These are phyloP conservation scores for Seriola quinqueradiata DNA, from an alignment of 2,113 vertebrate genomes.

Conservation along the genomic window DNA sequence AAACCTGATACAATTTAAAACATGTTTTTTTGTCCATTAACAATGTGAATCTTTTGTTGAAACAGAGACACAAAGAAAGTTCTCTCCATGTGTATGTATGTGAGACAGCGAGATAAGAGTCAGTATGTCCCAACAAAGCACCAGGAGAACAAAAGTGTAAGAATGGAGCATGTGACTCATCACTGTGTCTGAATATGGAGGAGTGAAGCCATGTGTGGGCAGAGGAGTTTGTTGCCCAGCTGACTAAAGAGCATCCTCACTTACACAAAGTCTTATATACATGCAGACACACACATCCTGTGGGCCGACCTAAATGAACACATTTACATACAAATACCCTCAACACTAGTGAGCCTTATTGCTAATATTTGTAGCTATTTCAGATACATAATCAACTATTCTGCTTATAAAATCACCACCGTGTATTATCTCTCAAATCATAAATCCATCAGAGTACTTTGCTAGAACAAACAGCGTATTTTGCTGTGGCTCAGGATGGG, in stretches of 20 bases:
- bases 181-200: constrained; percentile 79
- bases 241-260: constrained; percentile 75
- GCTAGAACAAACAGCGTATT: too few relatives aligned
- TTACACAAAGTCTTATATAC: constrained; percentile 60
- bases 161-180: constrained; percentile 86
- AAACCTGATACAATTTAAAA: constrained; percentile 30
- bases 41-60: not conserved
- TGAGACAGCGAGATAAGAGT: constrained; percentile 58
- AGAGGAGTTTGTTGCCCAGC: constrained; percentile 75
- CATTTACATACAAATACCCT: constrained; percentile 4
- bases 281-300: constrained; percentile 22
- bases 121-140: constrained; percentile 75
- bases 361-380: not conserved
- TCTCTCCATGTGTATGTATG: constrained; percentile 26
- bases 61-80: constrained; percentile 22
- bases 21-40: not conserved
- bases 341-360: not conserved
- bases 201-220: constrained; percentile 80
- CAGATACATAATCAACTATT: not conserved
- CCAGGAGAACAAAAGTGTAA: constrained; percentile 82
- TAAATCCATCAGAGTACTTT: too few relatives aligned
- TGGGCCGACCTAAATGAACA: constrained; percentile 9
- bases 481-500: too few relatives aligned
- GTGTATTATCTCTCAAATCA: too few relatives aligned
- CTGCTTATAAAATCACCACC: not conserved